Evolutionary conservation across 1,140 invertebrate genomes (phyloP), one percentile per base, ranked within the genome.

Genomic region (Bilobella aurantiaca): DNA sequence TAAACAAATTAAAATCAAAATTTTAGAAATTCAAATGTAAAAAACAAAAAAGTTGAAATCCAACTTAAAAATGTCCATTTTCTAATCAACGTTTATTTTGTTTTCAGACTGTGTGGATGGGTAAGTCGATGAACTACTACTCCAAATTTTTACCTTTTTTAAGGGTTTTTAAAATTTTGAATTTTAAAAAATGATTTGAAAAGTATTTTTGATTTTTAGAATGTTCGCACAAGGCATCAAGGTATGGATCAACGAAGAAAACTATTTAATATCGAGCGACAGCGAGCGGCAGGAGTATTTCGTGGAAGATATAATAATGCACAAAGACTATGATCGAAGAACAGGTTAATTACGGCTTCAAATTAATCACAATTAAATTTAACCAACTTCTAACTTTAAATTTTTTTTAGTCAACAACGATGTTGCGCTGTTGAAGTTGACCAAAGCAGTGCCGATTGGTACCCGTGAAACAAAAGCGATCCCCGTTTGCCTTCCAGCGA

Each of bases 401-500:
- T n/a, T n/a, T n/a, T n/a, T 27, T 28, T 27, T 25, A 18, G 59
- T 62, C 2, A 37, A 63, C 62, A 63, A 63, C 27, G 62, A 63
- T 30, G 31, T 63, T 31, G 62, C 62, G 12, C 31, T 63, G 8
- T 21, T 63, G 28, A 8, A 29, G 25, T 49, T 67, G 32, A 12
- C 60, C 1, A 34, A 63, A 67, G 49, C 65, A 1, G 58, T 67
- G 1, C 5, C 14, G n/a, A 49, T 67, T 0, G 64, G 60, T 5
- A 14, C 21, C 3, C 32, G n/a, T n/a, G n/a, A 62, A 16, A 57
- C 49, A 31, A 29, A 46, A 0, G 31, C 67, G 8, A 56, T 67
- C 25, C 68, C 68, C 2, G 65, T 58, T 1, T 70, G 69, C 37
- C 59, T 70, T 34, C 69, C 69, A 34, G 65, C 65, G 3, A 60